Evolutionary conservation across 2,797 vertebrate genomes (phyloP).

Genomic region (Acipenser ruthenus): DNA sequence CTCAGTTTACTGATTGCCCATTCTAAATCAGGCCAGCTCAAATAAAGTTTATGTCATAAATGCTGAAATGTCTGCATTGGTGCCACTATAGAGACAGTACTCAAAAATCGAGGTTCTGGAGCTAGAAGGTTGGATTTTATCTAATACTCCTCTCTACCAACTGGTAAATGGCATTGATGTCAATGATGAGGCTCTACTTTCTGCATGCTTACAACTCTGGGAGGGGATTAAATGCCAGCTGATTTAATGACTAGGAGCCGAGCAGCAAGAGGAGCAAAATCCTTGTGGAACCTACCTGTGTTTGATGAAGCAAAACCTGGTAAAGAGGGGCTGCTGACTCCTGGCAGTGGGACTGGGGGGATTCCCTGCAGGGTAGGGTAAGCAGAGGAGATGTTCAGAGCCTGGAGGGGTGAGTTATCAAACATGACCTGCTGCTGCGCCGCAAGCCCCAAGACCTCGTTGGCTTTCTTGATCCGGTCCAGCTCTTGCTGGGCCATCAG

Average conservation of each 20-base stretch:
- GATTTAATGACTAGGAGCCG: slow-evolving; percentile 14
- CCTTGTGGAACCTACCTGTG: slow-evolving; percentile 74
- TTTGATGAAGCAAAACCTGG: slow-evolving; percentile 95
- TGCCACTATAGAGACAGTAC: too few species aligned
- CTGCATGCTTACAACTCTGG: neutral
- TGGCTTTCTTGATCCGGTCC: slow-evolving; percentile 98
- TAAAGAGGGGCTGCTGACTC: slow-evolving; percentile 93
- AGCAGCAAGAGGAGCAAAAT: too few species aligned
- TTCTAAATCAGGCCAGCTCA: too few species aligned
- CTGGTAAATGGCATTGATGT: neutral
- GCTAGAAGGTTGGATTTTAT: neutral
- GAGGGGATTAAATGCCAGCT: neutral
- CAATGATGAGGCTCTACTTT: neutral
- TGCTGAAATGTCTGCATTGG: too few species aligned
- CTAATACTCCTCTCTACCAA: neutral
- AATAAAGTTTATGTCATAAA: too few species aligned
- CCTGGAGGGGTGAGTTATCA: slow-evolving; percentile 86
- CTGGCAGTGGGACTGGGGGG: slow-evolving; percentile 89
- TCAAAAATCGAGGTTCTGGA: too few species aligned
- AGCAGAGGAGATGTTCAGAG: slow-evolving; percentile 88
- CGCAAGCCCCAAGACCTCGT: slow-evolving; percentile 93
- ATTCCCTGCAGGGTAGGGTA: slow-evolving; percentile 95
- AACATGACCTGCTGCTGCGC: slow-evolving; percentile 91
- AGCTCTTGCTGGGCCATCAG: slow-evolving; percentile 98
- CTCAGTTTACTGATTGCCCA: too few species aligned